Conservation (phyloP, 2,113 vertebrate genomes). For the Albula glossodonta region DNA sequence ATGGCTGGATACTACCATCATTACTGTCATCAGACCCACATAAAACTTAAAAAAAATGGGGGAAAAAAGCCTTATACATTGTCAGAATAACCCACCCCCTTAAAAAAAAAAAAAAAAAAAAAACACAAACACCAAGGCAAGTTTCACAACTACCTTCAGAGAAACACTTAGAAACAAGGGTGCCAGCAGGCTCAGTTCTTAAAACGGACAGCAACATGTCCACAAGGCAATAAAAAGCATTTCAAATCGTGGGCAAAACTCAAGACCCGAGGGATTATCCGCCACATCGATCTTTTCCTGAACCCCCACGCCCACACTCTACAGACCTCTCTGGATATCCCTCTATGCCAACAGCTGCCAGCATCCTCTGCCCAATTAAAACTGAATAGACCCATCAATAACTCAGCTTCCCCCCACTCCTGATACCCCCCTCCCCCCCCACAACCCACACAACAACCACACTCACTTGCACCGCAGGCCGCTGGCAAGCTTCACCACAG, state of each 20-base stretch:
- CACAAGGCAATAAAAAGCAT: no score
- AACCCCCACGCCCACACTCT: neutral
- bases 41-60: neutral
- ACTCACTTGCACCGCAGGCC: constrained; percentile 70
- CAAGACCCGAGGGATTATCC: no score
- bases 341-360: neutral
- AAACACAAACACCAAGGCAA: neutral
- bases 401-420: constrained; percentile 31
- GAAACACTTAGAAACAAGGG: no score
- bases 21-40: neutral
- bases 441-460: neutral
- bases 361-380: constrained; percentile 48
- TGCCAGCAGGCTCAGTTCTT: no score
- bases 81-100: no score
- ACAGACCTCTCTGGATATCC: neutral
- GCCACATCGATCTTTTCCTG: no score
- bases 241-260: no score
- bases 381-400: constrained; percentile 52
- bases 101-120: neutral
- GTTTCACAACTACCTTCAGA: no score
- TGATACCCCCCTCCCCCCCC: neutral
- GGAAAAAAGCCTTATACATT: neutral
- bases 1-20: neutral
- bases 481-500: constrained; percentile 71
- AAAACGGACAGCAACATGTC: no score